Conservation (phyloP, 2,113 vertebrate genomes). For the Seriola rivoliana region DNA sequence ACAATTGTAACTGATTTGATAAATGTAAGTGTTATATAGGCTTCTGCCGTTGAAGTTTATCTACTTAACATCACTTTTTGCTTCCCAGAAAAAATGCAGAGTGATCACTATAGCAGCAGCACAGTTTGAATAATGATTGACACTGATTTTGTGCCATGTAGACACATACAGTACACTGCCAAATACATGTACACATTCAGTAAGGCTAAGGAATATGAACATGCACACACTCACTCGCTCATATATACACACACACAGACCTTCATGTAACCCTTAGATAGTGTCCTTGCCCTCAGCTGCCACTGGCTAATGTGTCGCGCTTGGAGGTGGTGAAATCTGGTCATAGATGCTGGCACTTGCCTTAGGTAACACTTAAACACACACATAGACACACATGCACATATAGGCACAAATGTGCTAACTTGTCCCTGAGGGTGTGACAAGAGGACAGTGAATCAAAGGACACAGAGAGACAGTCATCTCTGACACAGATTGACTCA, state of each 20-base stretch:
- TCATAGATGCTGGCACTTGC: slow-evolving; percentile 69
- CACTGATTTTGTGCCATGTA: slow-evolving; percentile 22
- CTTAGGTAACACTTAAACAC: slow-evolving; percentile 41
- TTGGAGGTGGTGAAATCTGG: slow-evolving; percentile 69
- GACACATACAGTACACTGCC: slow-evolving; percentile 17
- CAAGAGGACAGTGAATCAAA: slow-evolving; percentile 74
- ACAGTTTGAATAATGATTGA: slow-evolving; percentile 22
- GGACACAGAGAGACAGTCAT: slow-evolving; percentile 65
- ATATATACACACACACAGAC: slow-evolving; percentile 8
- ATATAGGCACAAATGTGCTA: slow-evolving; percentile 55
- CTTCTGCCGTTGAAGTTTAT: too few species aligned
- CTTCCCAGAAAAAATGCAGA: not conserved
- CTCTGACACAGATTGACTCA: slow-evolving; percentile 68
- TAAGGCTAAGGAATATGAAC: not conserved
- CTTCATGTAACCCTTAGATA: slow-evolving; percentile 55
- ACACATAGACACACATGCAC: not conserved
- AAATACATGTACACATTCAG: slow-evolving; percentile 6
- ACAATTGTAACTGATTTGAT: too few species aligned
- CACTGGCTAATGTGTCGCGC: slow-evolving; percentile 67
- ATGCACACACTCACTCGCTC: slow-evolving; percentile 3
- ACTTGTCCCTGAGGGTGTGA: slow-evolving; percentile 67
- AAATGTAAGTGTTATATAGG: too few species aligned
- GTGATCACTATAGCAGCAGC: not conserved
- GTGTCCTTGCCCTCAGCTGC: slow-evolving; percentile 78
- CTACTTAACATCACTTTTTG: not conserved